phyloP scores from a whole-genome alignment of 2,113 vertebrate genomes.

The Elgaria multicarinata region DNA sequence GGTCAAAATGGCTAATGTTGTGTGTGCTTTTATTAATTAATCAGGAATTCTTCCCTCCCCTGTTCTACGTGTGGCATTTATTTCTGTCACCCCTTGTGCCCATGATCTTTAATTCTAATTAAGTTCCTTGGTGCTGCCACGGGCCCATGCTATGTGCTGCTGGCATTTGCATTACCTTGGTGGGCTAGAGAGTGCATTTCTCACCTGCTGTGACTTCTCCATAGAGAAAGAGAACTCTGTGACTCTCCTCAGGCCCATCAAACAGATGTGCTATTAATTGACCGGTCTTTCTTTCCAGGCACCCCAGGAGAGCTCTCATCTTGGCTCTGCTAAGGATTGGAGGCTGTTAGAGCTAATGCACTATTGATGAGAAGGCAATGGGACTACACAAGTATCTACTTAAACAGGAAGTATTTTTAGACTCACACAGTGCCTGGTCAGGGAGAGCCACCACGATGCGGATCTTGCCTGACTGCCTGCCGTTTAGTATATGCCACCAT shows the following conservation, averaged over 20 bases:
- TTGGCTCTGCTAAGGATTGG: not conserved
- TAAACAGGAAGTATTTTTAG: conserved; percentile 10
- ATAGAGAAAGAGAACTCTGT: not conserved
- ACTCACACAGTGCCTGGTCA: not conserved
- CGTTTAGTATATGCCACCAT: not conserved
- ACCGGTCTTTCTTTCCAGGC: conserved; percentile 14
- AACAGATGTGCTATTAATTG: conserved; percentile 32
- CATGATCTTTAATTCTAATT: conserved; percentile 57
- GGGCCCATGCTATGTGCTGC: not conserved
- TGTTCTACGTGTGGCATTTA: conserved; percentile 61
- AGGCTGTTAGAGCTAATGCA: conserved; percentile 27
- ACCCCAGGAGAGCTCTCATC: conserved; percentile 15
- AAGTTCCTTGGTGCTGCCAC: conserved; percentile 22
- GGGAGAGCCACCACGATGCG: not conserved
- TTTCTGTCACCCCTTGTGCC: conserved; percentile 25
- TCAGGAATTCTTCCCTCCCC: conserved; percentile 46
- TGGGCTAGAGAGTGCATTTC: conserved; percentile 3
- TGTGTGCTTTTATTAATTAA: conserved; percentile 44
- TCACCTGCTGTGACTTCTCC: conserved; percentile 9
- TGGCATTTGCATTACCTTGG: not conserved
- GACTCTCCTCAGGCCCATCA: not conserved
- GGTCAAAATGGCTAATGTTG: too few relatives aligned
- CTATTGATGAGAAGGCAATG: conserved; percentile 24
- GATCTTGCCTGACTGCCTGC: not conserved
- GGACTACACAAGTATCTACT: conserved; percentile 3